Percentiles rank a stretch among this genome's conserved stretches.
These are phyloP conservation scores for Amphiprion percula DNA, from an alignment of 2,113 vertebrate species.

Conservation along the genomic window DNA sequence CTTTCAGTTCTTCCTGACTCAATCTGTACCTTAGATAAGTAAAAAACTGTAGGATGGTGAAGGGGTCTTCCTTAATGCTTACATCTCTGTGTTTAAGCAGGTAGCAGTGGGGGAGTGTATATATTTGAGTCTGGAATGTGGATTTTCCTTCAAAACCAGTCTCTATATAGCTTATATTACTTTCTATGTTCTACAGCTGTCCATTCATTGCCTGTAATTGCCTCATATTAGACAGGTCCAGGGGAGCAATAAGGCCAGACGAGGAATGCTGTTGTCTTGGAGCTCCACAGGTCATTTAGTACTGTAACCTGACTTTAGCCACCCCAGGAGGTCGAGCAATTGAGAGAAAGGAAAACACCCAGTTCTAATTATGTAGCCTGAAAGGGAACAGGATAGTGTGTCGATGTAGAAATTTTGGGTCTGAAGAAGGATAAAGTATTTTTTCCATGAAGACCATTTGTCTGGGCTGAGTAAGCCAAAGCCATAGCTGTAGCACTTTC, in stretches of 20 bases:
- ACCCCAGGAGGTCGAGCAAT: constrained; percentile 48
- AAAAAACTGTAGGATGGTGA: constrained; percentile 2
- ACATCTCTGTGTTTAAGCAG: neutral
- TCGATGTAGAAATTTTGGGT: constrained; percentile 36
- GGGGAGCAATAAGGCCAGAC: constrained; percentile 37
- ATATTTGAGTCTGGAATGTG: constrained; percentile 10
- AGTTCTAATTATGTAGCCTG: constrained; percentile 25
- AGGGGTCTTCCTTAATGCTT: neutral
- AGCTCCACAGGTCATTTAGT: constrained; percentile 53
- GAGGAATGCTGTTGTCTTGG: constrained; percentile 56
- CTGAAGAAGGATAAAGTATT: constrained; percentile 16
- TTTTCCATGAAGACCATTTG: constrained; percentile 22
- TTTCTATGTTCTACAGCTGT: constrained; percentile 18
- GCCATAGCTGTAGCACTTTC: neutral
- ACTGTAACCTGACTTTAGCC: constrained; percentile 60
- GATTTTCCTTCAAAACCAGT: constrained; percentile 14
- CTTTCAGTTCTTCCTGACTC: no score
- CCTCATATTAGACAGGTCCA: constrained; percentile 30
- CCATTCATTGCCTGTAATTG: constrained; percentile 54
- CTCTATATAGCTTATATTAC: constrained; percentile 1
- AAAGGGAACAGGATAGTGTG: constrained; percentile 45
- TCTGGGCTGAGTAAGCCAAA: neutral
- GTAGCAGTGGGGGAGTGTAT: neutral
- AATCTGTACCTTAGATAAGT: neutral
- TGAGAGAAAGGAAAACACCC: constrained; percentile 43